phyloP scores from a whole-genome alignment of 2,888 invertebrate genomes.

The Dicyrtomina minuta region DNA sequence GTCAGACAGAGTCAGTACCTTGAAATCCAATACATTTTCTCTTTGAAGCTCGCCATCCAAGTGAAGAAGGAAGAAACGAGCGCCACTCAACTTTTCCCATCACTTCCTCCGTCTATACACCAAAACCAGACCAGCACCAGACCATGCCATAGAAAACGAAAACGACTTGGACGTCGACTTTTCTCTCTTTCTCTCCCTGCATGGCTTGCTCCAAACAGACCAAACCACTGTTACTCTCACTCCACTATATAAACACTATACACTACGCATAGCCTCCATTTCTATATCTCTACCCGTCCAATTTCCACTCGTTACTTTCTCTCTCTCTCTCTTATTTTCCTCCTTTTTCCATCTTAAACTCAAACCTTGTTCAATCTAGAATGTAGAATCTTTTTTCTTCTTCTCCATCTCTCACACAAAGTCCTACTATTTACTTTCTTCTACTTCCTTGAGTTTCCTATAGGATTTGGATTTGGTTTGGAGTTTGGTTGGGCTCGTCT shows the following conservation, averaged over 20 bases:
- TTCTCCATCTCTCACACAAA: neutral
- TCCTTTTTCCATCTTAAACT: neutral
- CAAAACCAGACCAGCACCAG: too few species aligned
- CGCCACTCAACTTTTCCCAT: conserved; percentile 19
- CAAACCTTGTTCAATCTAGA: neutral
- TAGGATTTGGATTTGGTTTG: too few species aligned
- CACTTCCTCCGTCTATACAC: conserved; percentile 8
- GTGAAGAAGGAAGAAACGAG: conserved; percentile 36
- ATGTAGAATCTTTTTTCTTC: conserved; percentile 6
- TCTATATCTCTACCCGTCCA: too few species aligned
- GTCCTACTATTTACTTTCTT: too few species aligned
- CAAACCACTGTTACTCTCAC: too few species aligned
- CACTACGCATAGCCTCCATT: too few species aligned
- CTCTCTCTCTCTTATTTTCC: neutral
- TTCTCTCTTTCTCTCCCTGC: neutral
- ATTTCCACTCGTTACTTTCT: neutral
- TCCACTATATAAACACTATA: too few species aligned
- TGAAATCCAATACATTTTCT: conserved; percentile 39
- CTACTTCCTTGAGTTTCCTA: too few species aligned
- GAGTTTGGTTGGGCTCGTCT: too few species aligned
- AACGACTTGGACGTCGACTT: too few species aligned
- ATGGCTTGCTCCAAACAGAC: too few species aligned
- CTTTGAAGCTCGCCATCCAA: conserved; percentile 45
- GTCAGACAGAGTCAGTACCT: conserved; percentile 23
- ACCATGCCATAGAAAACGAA: neutral